Conservation (phyloP, 2,888 invertebrate species). For the Galerucella pusilla region DNA sequence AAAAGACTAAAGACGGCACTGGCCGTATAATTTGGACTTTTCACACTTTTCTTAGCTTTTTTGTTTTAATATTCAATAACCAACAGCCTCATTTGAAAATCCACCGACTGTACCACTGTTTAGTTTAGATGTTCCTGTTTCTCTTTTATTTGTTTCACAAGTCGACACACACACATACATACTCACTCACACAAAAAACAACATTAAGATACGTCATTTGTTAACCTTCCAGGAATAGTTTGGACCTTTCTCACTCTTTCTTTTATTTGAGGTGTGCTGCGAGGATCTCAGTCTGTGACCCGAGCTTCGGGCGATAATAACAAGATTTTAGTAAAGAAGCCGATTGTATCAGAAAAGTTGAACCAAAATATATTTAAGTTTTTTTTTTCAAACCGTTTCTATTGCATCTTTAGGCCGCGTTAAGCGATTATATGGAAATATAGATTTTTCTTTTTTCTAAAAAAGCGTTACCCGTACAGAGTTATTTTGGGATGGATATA, state of each 20-base stretch:
- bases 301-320: slow-evolving; percentile 42
- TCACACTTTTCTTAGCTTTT: no score
- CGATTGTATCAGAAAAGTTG: slow-evolving; percentile 38
- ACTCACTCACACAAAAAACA: slow-evolving; percentile 8
- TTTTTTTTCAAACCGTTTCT: slow-evolving; percentile 12
- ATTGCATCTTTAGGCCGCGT: background rate
- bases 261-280: slow-evolving; percentile 40
- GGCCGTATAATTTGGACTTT: no score
- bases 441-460: background rate
- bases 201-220: slow-evolving; percentile 38
- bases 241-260: slow-evolving; percentile 40
- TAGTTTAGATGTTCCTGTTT: slow-evolving; percentile 24
- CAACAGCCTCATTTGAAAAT: background rate
- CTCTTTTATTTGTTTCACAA: slow-evolving; percentile 26
- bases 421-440: slow-evolving; percentile 14
- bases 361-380: slow-evolving; percentile 33
- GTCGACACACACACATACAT: slow-evolving; percentile 22
- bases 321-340: slow-evolving; percentile 40
- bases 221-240: slow-evolving; percentile 42
- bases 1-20: no score
- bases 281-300: slow-evolving; percentile 36
- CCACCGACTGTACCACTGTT: slow-evolving; percentile 16
- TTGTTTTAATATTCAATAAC: no score
- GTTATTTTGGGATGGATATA: no score
- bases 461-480: background rate